These are phyloP conservation scores for Spermophilus dauricus DNA, from an alignment of 2,113 vertebrate species.

Conservation along the genomic window DNA sequence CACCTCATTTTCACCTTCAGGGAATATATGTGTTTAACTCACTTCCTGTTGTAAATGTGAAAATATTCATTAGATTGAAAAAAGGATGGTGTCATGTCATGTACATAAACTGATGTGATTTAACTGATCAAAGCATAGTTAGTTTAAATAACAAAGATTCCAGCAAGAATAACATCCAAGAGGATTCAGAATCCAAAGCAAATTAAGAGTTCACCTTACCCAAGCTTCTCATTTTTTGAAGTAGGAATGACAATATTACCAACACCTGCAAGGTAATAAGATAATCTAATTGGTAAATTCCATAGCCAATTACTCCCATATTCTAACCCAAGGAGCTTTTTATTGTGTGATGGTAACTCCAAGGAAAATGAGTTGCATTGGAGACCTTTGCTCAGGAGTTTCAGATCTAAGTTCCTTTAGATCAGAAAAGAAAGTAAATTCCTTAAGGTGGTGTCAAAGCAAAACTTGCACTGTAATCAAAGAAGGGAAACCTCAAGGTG, in stretches of 20 bases:
- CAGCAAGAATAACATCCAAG: neutral
- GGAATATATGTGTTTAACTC: slow-evolving; percentile 13
- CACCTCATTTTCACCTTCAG: neutral
- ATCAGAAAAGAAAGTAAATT: too few relatives aligned
- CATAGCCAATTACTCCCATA: neutral
- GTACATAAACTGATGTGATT: slow-evolving; percentile 18
- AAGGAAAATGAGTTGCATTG: neutral
- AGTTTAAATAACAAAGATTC: neutral
- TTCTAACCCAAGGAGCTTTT: neutral
- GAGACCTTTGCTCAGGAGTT: neutral
- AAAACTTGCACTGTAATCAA: too few relatives aligned
- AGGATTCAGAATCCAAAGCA: neutral
- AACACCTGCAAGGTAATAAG: neutral
- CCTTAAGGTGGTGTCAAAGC: too few relatives aligned
- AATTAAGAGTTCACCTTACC: neutral
- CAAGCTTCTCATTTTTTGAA: neutral
- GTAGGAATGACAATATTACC: neutral
- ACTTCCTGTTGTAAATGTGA: slow-evolving; percentile 59
- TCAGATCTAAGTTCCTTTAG: too few relatives aligned
- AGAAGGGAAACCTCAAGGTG: too few relatives aligned
- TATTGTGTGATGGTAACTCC: neutral
- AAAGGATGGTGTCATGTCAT: neutral
- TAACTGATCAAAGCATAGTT: slow-evolving; percentile 23
- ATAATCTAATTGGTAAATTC: neutral
- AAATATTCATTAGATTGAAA: slow-evolving; percentile 31